These are phyloP conservation scores for Mesitornis unicolor DNA, from an alignment of 2,113 vertebrate genomes.

Conservation along the genomic window DNA sequence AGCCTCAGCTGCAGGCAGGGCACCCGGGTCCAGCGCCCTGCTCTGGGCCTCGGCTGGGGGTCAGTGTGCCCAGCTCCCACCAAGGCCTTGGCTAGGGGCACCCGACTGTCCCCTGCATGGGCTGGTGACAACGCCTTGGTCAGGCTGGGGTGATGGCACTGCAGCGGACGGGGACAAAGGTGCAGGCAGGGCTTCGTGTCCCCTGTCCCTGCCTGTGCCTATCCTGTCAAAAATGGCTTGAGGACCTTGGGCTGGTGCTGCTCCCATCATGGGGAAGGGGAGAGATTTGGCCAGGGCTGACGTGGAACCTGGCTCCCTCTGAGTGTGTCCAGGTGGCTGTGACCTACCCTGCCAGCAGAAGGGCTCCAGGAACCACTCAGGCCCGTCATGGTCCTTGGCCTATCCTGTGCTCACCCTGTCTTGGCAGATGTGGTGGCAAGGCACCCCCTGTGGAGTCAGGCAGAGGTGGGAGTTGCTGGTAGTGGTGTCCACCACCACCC, in stretches of 20 bases:
- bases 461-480: neutral
- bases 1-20: neutral
- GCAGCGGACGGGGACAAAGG: neutral
- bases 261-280: rapidly evolving
- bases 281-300: neutral
- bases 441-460: neutral
- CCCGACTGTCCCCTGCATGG: neutral
- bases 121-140: neutral
- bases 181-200: neutral
- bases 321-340: rapidly evolving
- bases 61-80: neutral
- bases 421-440: rapidly evolving
- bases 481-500: neutral
- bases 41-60: neutral
- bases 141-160: neutral
- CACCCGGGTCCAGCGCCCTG: neutral
- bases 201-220: neutral
- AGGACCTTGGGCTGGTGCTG: neutral
- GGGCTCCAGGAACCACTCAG: neutral
- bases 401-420: neutral
- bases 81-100: neutral
- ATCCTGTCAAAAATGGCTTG: neutral
- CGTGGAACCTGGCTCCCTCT: neutral
- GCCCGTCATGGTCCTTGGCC: neutral
- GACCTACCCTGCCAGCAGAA: neutral